Base-by-base conservation (phyloP, 2,797 vertebrate genomes). In the Labroides dimidiatus region DNA sequence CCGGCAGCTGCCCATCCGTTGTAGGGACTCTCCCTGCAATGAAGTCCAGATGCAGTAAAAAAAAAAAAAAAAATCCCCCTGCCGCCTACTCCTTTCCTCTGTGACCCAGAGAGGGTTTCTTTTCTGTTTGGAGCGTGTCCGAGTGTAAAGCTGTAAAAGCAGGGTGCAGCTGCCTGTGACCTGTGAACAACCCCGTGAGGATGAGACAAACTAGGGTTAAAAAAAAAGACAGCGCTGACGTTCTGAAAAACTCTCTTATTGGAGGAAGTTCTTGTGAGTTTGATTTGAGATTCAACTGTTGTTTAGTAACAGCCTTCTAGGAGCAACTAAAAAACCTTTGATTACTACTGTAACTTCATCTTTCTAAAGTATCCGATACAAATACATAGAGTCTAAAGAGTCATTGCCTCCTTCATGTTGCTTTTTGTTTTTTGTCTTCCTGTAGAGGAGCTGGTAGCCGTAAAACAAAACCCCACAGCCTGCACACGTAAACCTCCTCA, bases 21-120 rank as follows among this genome's bases (percentile, higher is more conserved):
- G 88, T 75, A 76, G 90, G 91, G 92, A 93, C 92, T 90, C 91
- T 91, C 80, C 81, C 84, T 71, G 89, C 91, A 95, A 94, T 95
- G 86, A 93, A 88, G 87, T 91, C 89, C 94, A 95, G 93, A 94
- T 95, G 93, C 87, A 53, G 19, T 33, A 6, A 8, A 33, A 33
- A 27, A n/a, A 53, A n/a, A 47, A 63, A 55, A 68, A 82, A 60
- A 69, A 76, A 66, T 39, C 69, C 44, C 69, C 54, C 61, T 33
- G 64, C 80, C 53, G 71, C 82, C 75, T 68, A 66, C 86, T 81
- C 63, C 67, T 70, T 81, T 84, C 80, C 84, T 86, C 81, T 77
- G 68, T 66, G 78, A 81, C 72, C 79, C 74, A 72, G 82, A 30
- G 48, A 72, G 57, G 59, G 55, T 81, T 85, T 33, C 30, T 87